Base-by-base conservation (phyloP, 2,888 invertebrate genomes). In the Apamea crenata region DNA sequence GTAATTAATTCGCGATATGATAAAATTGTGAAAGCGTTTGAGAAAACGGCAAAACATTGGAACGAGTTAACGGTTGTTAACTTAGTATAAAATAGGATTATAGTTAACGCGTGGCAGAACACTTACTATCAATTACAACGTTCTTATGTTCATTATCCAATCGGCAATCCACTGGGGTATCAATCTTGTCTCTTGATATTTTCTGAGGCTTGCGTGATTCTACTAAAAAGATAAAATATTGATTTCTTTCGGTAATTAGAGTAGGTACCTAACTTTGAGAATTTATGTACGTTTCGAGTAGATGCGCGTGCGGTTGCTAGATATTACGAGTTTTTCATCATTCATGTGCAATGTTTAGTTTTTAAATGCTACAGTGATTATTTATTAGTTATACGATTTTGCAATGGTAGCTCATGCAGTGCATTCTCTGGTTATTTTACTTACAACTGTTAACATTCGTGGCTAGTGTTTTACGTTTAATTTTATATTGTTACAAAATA, bases 1-100 rank as follows among this genome's bases (percentile, higher is more conserved):
- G 50, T 81, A 82, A 74, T 84, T 81, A 71, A 76, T 70, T 68
- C 36, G 71, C 71, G 74, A 75, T 86, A 75, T 76, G 69, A 85
- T 81, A 85, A 80, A 83, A 83, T 69, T 86, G 87, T 86, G 86
- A 87, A 87, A 87, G 87, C 78, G 70, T 77, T 86, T 81, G 73
- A 80, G 88, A 86, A 81, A 83, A 87, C 75, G 61, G 77, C 72
- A 68, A 76, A 78, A 78, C 71, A 77, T 77, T 72, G 72, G 56
- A 73, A 81, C 70, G 59, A 76, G 56, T 70, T 85, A 61, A 77
- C 70, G 81, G 81, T 74, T 67, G 63, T 69, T 84, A 81, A 59
- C 44, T 66, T 73, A 32, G 4, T 80, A n/a, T 69, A 81, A 81
- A 80, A 80, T 40, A 50, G 50, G 16, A 68, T 40, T 50, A 40